These are phyloP conservation scores for Rapana venosa DNA, from an alignment of 2,888 invertebrate genomes.

Conservation along the genomic window DNA sequence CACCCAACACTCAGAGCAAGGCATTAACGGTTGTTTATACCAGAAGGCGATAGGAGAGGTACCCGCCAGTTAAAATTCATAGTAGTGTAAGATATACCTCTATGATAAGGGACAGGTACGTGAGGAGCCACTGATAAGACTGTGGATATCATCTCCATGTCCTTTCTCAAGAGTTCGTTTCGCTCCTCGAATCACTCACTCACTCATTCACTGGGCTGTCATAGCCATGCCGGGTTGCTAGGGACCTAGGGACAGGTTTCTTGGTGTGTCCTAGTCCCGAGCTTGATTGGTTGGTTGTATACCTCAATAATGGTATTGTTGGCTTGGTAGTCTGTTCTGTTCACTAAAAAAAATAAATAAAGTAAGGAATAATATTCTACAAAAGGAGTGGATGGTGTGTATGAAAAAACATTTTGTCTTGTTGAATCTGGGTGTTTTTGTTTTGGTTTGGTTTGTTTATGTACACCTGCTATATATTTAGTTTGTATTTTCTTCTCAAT, in stretches of 20 bases:
- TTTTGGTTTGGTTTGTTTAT: too few relatives aligned
- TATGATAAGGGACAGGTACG: neutral
- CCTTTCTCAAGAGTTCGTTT: neutral
- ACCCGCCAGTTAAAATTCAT: neutral
- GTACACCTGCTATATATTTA: too few relatives aligned
- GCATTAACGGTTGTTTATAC: neutral
- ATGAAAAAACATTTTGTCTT: too few relatives aligned
- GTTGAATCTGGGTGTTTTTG: too few relatives aligned
- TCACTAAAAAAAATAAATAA: too few relatives aligned
- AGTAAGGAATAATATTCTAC: too few relatives aligned
- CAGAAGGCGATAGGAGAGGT: neutral
- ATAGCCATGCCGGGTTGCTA: neutral
- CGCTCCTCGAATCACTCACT: neutral
- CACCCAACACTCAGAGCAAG: neutral
- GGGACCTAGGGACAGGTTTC: neutral
- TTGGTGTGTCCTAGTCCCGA: neutral
- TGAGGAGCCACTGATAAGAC: slow-evolving; percentile 11
- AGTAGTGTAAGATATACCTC: neutral
- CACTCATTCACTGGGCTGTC: neutral
- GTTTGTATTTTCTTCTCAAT: too few relatives aligned
- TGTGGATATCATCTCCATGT: neutral
- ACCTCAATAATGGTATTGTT: neutral
- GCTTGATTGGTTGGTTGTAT: slow-evolving; percentile 7
- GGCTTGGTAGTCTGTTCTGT: neutral
- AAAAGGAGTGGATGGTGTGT: too few relatives aligned